Evolutionary conservation across 2,113 vertebrate species (phyloP), one percentile per base, ranked within the genome.

Genomic region (Xiphias gladius): DNA sequence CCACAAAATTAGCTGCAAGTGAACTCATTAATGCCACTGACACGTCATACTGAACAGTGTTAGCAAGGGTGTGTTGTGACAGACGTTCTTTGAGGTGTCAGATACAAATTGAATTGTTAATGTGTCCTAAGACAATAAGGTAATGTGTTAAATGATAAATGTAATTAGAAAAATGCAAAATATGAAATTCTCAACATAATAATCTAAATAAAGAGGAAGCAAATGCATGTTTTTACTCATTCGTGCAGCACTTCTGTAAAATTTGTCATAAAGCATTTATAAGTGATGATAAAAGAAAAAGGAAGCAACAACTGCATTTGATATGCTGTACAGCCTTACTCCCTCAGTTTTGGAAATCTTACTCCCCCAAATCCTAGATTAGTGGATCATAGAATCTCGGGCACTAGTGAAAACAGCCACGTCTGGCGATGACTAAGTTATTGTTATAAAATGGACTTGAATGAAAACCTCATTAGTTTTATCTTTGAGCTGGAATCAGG

Each of bases 401-500:
- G 76, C 57, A 39, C 82, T 86, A 83, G 89, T 90, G 86, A 92
- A 93, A 92, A 91, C 85, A 89, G 79, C 84, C 85, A 82, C 79
- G 84, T 91, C 88, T 90, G 82, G 80, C 79, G 58, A 88, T 92
- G 90, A 90, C 89, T 91, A 82, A 82, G 86, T 92, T 88, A 93
- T 93, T 92, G 92, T 91, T 92, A 88, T 92, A 91, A 92, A 91
- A 90, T 76, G 20, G 90, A 91, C 87, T 91, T 80, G 87, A 91
- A 92, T 93, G 91, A 93, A 93, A 91, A 93, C 80, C 92, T 93
- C 92, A 94, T 94, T 94, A 92, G 92, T 92, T 94, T 95, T 93
- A 94, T 94, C 93, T 95, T 88, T 93, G 90, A 89, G 90, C 90
- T 92, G 92, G 92, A 93, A 94, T 94, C 91, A 87, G 92, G 84